Evolutionary conservation across 2,797 vertebrate species (phyloP).

Genomic region (Phrynocephalus vlangalii): DNA sequence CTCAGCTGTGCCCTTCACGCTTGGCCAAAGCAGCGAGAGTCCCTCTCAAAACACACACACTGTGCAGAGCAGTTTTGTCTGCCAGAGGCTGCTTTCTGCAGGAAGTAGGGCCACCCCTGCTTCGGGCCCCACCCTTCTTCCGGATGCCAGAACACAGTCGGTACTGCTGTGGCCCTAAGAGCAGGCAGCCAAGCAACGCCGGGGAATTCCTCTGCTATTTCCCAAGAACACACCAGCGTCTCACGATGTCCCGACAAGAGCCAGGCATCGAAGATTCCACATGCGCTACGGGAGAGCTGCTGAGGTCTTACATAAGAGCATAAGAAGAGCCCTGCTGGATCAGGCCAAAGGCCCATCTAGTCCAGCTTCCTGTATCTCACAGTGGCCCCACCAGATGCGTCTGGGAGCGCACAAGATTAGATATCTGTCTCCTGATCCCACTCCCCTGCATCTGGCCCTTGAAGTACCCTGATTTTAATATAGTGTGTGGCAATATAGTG

Average conservation of each 20-base stretch:
- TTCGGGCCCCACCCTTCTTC: neutral
- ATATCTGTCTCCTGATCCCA: too few relatives aligned
- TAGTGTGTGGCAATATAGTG: too few relatives aligned
- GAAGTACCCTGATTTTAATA: too few relatives aligned
- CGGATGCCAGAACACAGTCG: neutral
- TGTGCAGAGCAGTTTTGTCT: neutral
- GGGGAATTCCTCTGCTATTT: neutral
- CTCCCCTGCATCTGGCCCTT: too few relatives aligned
- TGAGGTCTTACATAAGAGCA: neutral
- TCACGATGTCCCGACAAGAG: neutral
- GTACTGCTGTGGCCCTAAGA: neutral
- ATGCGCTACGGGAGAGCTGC: neutral
- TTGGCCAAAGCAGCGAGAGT: neutral
- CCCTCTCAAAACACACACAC: neutral
- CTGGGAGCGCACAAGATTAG: too few relatives aligned
- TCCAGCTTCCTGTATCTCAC: too few relatives aligned
- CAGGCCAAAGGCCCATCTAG: too few relatives aligned
- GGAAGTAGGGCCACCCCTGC: neutral
- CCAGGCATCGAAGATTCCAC: neutral
- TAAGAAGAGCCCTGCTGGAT: too few relatives aligned
- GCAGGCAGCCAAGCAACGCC: neutral
- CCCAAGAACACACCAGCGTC: neutral
- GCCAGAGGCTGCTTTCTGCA: neutral
- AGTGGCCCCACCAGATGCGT: too few relatives aligned
- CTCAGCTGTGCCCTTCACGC: neutral